Base-by-base conservation (phyloP, 2,888 invertebrate species). In the Caenorhabditis drosophilae region DNA sequence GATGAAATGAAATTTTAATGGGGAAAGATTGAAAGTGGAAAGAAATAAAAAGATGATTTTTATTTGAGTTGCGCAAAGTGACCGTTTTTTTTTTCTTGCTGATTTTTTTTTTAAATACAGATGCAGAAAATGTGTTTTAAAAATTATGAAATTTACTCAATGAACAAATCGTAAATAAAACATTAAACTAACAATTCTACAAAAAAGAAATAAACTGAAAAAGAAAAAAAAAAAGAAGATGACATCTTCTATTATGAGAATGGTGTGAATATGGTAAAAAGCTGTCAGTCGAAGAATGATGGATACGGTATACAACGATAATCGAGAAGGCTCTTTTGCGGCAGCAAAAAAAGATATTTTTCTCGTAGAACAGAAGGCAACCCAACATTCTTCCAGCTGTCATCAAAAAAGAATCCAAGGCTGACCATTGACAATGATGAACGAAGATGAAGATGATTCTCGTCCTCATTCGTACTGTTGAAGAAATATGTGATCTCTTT, bases 241-340 rank as follows among this genome's bases (percentile, higher is more conserved):
- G 56, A 57, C 49, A 55, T 50, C 57, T 45, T 23, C 22, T 4
- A n/a, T 26, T 16, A 15, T 16, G 2, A 12, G 27, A 27, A 22
- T 23, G 27, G 44, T 45, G 44, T 45, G 44, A 27, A 45, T 15
- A 9, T 57, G 57, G 53, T 55, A 57, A 63, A 34, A 48, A 63
- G 56, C 57, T 63, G 63, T 63, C 63, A 57, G 45, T 57, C 45
- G 44, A 63, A 63, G 63, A 63, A 63, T 63, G 63, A 63, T 63
- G 63, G 57, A 63, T 63, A 63, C 63, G 53, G 63, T 63, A 62
- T n/a, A n/a, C 48, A 56, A 52, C 54, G 55, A 57, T 53, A 55
- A 55, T 36, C 57, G 57, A 56, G 62, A 62, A 44, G 47, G 47
- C 41, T 16, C 46, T 45, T 55, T 61, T 61, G 54, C 61, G 61